These are phyloP conservation scores for Sipha maydis DNA, from an alignment of 2,888 invertebrate genomes.

Conservation along the genomic window DNA sequence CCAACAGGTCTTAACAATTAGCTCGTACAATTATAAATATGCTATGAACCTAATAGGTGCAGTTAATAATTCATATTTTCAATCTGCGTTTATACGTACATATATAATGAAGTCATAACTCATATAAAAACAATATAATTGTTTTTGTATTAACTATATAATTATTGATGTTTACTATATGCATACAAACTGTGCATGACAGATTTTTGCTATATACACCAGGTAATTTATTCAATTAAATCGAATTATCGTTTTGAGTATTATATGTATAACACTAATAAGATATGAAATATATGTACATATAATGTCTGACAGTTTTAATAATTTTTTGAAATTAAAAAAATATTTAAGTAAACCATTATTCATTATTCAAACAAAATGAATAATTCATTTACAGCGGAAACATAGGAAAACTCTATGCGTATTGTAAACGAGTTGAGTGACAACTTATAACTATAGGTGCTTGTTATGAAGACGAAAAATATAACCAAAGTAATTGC, in stretches of 20 bases:
- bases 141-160: constrained; percentile 10
- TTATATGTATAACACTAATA: neutral
- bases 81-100: neutral
- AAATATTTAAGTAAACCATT: neutral
- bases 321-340: neutral
- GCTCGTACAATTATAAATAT: neutral
- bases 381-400: too few relatives aligned
- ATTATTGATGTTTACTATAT: neutral
- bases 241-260: neutral
- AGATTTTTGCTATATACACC: neutral
- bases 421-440: too few relatives aligned
- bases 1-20: constrained; percentile 47
- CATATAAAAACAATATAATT: constrained; percentile 35
- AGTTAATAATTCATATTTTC: constrained; percentile 10
- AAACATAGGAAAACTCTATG: too few relatives aligned
- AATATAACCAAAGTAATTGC: too few relatives aligned
- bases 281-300: neutral
- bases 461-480: too few relatives aligned
- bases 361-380: too few relatives aligned
- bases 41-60: neutral
- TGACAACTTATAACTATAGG: too few relatives aligned
- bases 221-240: neutral
- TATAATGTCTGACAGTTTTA: neutral
- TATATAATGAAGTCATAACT: constrained; percentile 31
- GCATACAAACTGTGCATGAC: neutral